Evolutionary conservation across 1,140 invertebrate species (phyloP), one percentile per base, ranked within the genome.

Genomic region (Bombus impatiens): DNA sequence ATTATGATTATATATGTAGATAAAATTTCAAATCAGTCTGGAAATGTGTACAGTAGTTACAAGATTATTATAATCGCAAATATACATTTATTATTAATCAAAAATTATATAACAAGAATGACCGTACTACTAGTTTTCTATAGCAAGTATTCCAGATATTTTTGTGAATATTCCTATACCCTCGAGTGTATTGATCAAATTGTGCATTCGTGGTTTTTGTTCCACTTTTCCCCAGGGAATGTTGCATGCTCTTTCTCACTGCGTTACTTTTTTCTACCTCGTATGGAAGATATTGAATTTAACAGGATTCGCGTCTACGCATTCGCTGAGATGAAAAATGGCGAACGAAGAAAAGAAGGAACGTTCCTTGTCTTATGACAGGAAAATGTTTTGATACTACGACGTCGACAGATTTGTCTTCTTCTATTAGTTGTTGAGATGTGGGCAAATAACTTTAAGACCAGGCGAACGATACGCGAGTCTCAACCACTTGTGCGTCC

Each of bases 211-310:
- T 40, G 44, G 42, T 67, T 68, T 44, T 18, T 15, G 47, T 53
- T 18, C 37, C 28, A 8, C 12, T 1, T 70, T 13, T 13, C 4
- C 1, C 2, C n/a, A 22, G 65, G 47, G 22, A 37, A 44, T 32
- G 71, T 32, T 12, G 10, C 32, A 32, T 8, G 62, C 13, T 13
- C n/a, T 42, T 77, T 40, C 40, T 47, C 65, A 40, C 65, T 28
- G 35, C 47, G 44, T 25, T 15, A n/a, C 57, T n/a, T 67, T 74
- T 57, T 74, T 44, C 42, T 42, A 53, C 12, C 28, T 42, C 81
- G 42, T 68, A 84, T 65, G 67, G 75, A 57, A 35, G 86, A 83
- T 86, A 86, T 83, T 83, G 86, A 83, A 86, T 83, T 67, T 47
- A 42, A 22, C 74, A 1, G 67, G 53, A 83, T 35, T 78, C 79